These are phyloP conservation scores for Neoascia interrupta DNA, from an alignment of 2,888 invertebrate genomes.

Conservation along the genomic window DNA sequence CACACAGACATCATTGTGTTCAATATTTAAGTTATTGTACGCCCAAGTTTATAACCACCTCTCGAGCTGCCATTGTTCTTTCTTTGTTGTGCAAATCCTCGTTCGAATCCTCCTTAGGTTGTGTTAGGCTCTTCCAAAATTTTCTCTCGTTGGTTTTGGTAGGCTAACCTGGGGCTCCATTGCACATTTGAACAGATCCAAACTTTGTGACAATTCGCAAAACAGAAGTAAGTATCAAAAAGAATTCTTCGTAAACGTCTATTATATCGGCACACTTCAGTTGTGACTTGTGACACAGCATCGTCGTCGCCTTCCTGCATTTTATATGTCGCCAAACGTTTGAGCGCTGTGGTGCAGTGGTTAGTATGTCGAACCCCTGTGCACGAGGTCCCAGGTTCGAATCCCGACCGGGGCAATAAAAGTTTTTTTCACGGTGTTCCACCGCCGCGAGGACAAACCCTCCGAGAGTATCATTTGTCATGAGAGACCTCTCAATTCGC, in stretches of 20 bases:
- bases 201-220: constrained; percentile 36
- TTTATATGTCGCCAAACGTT: too few species aligned
- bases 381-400: too few species aligned
- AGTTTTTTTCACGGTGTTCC: too few species aligned
- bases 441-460: too few species aligned
- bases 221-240: constrained; percentile 33
- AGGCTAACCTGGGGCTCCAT: constrained; percentile 25
- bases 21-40: constrained; percentile 1
- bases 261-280: constrained; percentile 19
- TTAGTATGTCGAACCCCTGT: too few species aligned
- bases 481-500: too few species aligned
- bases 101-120: constrained; percentile 11
- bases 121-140: neutral
- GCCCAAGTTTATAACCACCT: neutral
- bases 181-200: constrained; percentile 21
- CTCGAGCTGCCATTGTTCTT: neutral
- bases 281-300: too few species aligned
- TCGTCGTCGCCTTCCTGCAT: too few species aligned
- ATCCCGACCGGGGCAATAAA: too few species aligned
- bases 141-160: neutral
- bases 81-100: neutral
- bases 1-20: constrained; percentile 21
- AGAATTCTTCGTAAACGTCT: constrained; percentile 20
- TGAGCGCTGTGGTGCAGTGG: too few species aligned
- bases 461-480: too few species aligned